Evolutionary conservation across 1,140 invertebrate species (phyloP).

Genomic region (Achatina immaculata): DNA sequence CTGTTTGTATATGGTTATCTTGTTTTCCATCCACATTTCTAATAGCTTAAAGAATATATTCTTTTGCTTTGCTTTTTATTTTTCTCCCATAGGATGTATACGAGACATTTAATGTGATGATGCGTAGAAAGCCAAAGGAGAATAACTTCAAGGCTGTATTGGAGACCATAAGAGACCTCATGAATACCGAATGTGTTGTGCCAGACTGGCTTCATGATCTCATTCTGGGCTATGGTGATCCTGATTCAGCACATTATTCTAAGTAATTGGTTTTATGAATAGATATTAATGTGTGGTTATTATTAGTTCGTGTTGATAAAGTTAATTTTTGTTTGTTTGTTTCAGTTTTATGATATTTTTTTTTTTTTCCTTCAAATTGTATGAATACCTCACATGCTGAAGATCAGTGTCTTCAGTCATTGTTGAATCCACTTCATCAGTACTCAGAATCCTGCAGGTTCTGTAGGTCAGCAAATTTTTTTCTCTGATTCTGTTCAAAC

Average conservation of each 20-base stretch:
- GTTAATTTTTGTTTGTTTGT: background rate
- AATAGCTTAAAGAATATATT: no score
- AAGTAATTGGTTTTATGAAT: no score
- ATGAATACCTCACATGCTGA: background rate
- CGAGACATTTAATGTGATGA: constrained; percentile 96
- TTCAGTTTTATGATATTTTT: background rate
- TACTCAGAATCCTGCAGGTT: no score
- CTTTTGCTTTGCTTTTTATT: no score
- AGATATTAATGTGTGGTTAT: background rate
- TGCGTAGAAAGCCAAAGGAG: constrained; percentile 97
- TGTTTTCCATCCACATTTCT: no score
- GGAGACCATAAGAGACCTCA: constrained; percentile 97
- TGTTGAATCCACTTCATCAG: no score
- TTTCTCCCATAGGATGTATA: constrained; percentile 75
- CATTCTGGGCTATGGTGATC: constrained; percentile 97
- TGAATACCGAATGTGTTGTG: constrained; percentile 99
- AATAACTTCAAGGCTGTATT: constrained; percentile 99
- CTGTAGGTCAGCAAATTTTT: no score
- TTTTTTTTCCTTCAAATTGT: background rate
- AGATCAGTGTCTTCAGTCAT: no score
- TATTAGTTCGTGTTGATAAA: no score
- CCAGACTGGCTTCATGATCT: constrained; percentile 99
- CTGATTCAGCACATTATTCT: constrained; percentile 93
- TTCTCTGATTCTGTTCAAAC: no score
- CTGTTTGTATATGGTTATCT: no score